Evolutionary conservation across 2,797 vertebrate genomes (phyloP), one percentile per base, ranked within the genome.

Genomic region (Bovichtus variegatus): DNA sequence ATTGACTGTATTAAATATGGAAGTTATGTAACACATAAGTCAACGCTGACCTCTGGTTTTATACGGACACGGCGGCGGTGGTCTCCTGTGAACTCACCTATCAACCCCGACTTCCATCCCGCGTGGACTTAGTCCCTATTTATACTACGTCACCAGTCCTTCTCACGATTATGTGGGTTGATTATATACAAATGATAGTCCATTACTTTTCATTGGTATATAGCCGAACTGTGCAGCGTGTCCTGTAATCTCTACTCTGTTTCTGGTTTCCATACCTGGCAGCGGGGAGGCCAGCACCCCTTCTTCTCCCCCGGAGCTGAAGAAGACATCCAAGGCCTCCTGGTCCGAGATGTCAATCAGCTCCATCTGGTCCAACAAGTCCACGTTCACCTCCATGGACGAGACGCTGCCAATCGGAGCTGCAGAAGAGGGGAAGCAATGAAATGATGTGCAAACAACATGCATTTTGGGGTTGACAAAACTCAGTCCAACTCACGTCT

Each of bases 301-400:
- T 0, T 97, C 96, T 11, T 97, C 96, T 47, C 93, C 92, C 19
- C 94, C 94, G 3, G 96, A 96, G 72, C 95, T 96, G 86, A 98
- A 94, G 92, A 99, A 99, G 46, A 99, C 98, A 0, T 99, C 98
- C 77, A 98, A 80, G 12, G 95, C 90, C n/a, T 99, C 98, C 82
- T 96, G 97, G 85, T 99, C 97, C 16, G 97, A 96, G 80, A 97
- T 94, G 76, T 99, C 97, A 61, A 96, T 93, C 82, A 97, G 89
- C 29, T 99, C 98, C 94, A 99, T 97, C 91, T 99, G 97, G 84
- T 99, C 98, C 88, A 99, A 89, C 71, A 98, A 93, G 91, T 99
- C 98, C 87, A 99, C 97, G 0, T 99, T 99, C 76, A 99, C 98
- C 91, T 99, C 98, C 98, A 99, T 99, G 60, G 98, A 99, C 0